Conservation (phyloP, 2,113 vertebrate species). For the Xiphorhynchus elegans region DNA sequence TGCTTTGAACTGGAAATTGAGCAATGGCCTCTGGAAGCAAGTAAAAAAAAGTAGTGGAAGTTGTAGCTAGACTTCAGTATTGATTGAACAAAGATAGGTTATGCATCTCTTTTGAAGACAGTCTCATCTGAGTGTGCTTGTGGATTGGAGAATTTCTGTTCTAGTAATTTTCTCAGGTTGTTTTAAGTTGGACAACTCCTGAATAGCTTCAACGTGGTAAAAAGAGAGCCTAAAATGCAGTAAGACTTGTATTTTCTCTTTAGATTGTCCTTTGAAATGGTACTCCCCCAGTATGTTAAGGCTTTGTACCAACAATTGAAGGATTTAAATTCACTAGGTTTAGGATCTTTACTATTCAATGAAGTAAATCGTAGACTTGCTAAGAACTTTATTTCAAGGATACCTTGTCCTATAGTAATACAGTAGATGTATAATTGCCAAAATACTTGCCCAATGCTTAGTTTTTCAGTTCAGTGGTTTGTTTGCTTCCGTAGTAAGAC, state of each 20-base stretch:
- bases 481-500: background rate
- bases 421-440: background rate
- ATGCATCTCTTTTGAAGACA: background rate
- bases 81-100: background rate
- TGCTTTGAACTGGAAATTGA: slow-evolving; percentile 12
- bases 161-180: background rate
- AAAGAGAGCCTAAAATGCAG: background rate
- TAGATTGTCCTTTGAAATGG: background rate
- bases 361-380: background rate
- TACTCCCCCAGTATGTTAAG: background rate
- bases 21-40: slow-evolving; percentile 12
- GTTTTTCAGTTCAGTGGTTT: background rate
- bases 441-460: background rate
- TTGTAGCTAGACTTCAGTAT: background rate
- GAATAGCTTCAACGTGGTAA: background rate
- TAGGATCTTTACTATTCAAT: background rate
- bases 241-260: background rate
- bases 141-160: background rate
- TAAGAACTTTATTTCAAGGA: background rate
- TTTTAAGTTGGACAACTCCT: background rate
- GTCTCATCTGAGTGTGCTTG: background rate
- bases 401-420: background rate
- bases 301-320: background rate
- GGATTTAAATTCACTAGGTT: background rate
- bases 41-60: slow-evolving; percentile 8